Evolutionary conservation across 2,113 vertebrate genomes (phyloP), one percentile per base, ranked within the genome.

Genomic region (Anolis carolinensis): DNA sequence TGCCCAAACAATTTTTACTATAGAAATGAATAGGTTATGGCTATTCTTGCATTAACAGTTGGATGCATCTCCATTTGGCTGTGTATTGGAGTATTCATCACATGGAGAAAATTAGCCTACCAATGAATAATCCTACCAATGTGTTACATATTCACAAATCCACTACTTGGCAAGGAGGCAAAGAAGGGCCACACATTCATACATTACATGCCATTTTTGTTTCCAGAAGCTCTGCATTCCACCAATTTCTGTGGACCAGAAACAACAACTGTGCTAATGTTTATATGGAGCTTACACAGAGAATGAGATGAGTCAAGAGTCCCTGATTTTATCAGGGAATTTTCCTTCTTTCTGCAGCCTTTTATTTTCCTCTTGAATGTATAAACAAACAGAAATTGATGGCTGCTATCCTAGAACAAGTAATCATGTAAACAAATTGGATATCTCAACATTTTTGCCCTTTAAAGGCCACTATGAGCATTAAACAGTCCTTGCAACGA

Each of bases 251-350:
- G 21, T 68, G 30, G 27, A 68, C 59, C n/a, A 63, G 78, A 79
- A 79, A 55, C n/a, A 52, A 79, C 32, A 79, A 79, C 55, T 36
- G 3, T 79, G 78, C 21, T 79, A 25, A 65, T 63, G 77, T 79
- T 79, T 65, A 79, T 11, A 63, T 39, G 55, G 63, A 36, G 55
- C n/a, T 68, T 68, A 63, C 62, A 34, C n/a, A 62, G 55, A 62
- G 30, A 68, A 27, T 79, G 5, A 79, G 55, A 79, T 79, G 77
- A 62, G n/a, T 62, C 52, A 62, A 79, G 77, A 79, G 77, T 32
- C 23, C 27, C 11, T 36, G 55, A 36, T 79, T 79, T 79, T 79
- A 63, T 63, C 32, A 79, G 32, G 32, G 55, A 62, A 10, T 63
- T 62, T 36, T 16, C 27, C 27, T 27, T 30, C 27, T 18, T 2